Evolutionary conservation across 2,888 invertebrate genomes (phyloP).

Genomic region (Anodontia alba): DNA sequence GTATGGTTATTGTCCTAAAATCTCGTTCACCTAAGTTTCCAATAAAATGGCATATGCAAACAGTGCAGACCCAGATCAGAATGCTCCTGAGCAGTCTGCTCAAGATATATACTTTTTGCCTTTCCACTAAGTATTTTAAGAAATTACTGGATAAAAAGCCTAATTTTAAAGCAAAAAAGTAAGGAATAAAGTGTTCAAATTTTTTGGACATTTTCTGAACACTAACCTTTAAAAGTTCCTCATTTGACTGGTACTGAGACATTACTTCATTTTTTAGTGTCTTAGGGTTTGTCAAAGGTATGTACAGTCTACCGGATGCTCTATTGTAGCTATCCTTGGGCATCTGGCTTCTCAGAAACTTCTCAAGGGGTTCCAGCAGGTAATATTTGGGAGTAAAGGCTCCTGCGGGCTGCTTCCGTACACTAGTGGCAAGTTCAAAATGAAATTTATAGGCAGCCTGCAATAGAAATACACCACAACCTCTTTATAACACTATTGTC

Average conservation of each 20-base stretch:
- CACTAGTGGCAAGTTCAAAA: conserved; percentile 93
- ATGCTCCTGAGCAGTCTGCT: too few species aligned
- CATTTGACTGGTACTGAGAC: conserved; percentile 94
- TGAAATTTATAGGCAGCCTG: conserved; percentile 96
- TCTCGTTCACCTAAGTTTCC: too few species aligned
- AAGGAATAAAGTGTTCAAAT: too few species aligned
- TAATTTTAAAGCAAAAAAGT: too few species aligned
- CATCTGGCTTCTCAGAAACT: conserved; percentile 90
- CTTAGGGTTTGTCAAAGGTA: conserved; percentile 96
- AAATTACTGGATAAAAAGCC: too few species aligned
- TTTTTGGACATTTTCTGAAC: too few species aligned
- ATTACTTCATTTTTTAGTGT: conserved; percentile 97
- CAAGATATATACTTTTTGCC: too few species aligned
- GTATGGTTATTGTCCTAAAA: too few species aligned
- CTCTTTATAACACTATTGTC: too few species aligned
- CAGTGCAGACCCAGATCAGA: too few species aligned
- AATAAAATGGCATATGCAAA: too few species aligned
- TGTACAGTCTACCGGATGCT: conserved; percentile 95
- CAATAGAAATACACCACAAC: conserved; percentile 85
- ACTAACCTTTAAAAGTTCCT: conserved; percentile 98
- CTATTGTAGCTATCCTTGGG: conserved; percentile 92
- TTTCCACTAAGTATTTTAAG: too few species aligned
- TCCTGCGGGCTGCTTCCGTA: conserved; percentile 92
- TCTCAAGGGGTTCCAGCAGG: conserved; percentile 93
- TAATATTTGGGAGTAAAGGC: conserved; percentile 98